Percentiles rank a stretch among this genome's conserved stretches.
Conservation (phyloP, 2,113 vertebrate species). For the Vireo altiloquus region DNA sequence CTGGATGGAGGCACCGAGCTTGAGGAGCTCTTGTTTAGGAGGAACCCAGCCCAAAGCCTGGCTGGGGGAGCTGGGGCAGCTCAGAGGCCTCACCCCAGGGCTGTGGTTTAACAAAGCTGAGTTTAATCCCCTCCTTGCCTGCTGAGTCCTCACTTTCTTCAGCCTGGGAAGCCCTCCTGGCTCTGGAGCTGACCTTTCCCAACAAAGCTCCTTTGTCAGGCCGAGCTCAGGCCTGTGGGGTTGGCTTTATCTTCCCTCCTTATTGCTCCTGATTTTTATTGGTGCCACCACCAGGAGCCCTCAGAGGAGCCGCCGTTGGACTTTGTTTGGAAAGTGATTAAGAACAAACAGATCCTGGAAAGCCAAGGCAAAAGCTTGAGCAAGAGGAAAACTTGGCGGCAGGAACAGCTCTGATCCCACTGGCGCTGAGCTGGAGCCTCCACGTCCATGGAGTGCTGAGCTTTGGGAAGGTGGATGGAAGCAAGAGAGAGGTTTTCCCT, state of each 20-base stretch:
- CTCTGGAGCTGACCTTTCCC: background rate
- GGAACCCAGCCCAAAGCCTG: background rate
- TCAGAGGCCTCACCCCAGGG: background rate
- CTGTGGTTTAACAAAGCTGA: background rate
- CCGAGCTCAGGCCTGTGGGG: background rate
- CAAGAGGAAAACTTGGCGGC: background rate
- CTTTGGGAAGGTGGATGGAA: background rate
- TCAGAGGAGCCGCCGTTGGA: background rate
- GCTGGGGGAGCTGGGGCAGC: background rate
- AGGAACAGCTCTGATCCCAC: background rate
- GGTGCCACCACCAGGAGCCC: background rate
- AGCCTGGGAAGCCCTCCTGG: background rate
- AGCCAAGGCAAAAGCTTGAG: background rate
- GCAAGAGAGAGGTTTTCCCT: background rate
- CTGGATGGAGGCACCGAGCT: background rate
- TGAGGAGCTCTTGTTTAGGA: background rate
- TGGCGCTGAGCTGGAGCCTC: background rate
- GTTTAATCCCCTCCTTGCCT: background rate
- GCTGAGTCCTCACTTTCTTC: background rate
- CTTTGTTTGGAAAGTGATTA: conserved; percentile 3
- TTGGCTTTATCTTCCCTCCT: background rate
- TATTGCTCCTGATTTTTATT: background rate
- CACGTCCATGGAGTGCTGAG: background rate
- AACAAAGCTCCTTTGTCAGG: conserved; percentile 19
- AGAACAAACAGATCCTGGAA: background rate